phyloP scores from a whole-genome alignment of 2,888 invertebrate species.

The Portevinia maculata region DNA sequence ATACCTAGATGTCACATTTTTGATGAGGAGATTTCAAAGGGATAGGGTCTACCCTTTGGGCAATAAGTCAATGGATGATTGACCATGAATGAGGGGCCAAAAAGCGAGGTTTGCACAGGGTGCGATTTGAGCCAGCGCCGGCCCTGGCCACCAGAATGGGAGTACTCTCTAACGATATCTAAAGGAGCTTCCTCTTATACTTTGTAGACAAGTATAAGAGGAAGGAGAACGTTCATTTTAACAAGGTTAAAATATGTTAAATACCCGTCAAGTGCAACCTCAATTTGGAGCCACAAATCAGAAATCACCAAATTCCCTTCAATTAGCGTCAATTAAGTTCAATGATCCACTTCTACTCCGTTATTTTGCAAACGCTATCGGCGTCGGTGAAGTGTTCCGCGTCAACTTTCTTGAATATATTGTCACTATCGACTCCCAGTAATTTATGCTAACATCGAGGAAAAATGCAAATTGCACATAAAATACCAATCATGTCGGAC shows the following conservation, averaged over 20 bases:
- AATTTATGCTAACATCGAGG: constrained; percentile 19
- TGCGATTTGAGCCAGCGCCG: too few species aligned
- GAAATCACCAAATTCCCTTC: constrained; percentile 1
- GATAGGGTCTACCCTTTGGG: too few species aligned
- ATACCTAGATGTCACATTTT: too few species aligned
- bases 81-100: too few species aligned
- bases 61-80: too few species aligned
- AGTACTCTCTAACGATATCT: too few species aligned
- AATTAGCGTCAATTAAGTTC: constrained; percentile 22
- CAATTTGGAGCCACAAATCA: constrained; percentile 1
- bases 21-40: too few species aligned
- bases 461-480: constrained; percentile 27
- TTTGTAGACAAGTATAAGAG: too few species aligned
- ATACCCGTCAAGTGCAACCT: neutral
- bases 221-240: neutral
- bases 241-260: neutral
- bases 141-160: too few species aligned
- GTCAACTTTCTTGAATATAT: constrained; percentile 5
- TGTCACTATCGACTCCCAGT: constrained; percentile 23
- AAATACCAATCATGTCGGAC: constrained; percentile 21
- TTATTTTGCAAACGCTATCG: neutral
- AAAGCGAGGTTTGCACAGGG: too few species aligned
- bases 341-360: neutral
- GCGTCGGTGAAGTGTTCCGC: constrained; percentile 2
- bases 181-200: too few species aligned